These are phyloP conservation scores for Oceanites oceanicus DNA, from an alignment of 2,113 vertebrate species.

Conservation along the genomic window DNA sequence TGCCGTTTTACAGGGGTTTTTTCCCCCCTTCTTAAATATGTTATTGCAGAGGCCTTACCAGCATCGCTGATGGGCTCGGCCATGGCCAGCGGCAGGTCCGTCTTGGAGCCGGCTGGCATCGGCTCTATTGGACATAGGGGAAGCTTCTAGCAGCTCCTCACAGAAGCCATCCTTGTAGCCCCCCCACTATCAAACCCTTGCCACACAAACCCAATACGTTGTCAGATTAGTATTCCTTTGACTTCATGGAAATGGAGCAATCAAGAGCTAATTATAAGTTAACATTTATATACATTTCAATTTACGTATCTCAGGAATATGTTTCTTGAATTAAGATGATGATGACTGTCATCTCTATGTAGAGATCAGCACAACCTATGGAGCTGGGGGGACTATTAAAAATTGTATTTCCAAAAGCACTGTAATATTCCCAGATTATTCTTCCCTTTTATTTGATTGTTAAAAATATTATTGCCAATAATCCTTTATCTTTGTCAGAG, in stretches of 20 bases:
- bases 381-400: neutral
- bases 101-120: neutral
- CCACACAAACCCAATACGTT: neutral
- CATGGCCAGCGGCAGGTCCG: neutral
- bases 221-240: neutral
- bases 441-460: neutral
- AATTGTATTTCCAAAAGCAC: neutral
- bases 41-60: too few relatives aligned
- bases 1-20: neutral
- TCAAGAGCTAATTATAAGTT: neutral
- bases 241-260: neutral
- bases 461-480: neutral
- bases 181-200: neutral
- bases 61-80: fast-evolving
- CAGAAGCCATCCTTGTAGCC: neutral
- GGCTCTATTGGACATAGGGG: too few relatives aligned
- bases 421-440: neutral
- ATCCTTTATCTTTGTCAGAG: neutral
- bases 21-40: too few relatives aligned
- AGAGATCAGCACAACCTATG: neutral
- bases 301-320: neutral
- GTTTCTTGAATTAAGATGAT: neutral
- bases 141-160: neutral
- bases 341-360: neutral
- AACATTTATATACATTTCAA: neutral